A percentile compares a stretch with the other conserved stretches of the same genome.
Evolutionary conservation across 2,888 invertebrate genomes (phyloP).

Genomic region (Latrodectus hesperus): DNA sequence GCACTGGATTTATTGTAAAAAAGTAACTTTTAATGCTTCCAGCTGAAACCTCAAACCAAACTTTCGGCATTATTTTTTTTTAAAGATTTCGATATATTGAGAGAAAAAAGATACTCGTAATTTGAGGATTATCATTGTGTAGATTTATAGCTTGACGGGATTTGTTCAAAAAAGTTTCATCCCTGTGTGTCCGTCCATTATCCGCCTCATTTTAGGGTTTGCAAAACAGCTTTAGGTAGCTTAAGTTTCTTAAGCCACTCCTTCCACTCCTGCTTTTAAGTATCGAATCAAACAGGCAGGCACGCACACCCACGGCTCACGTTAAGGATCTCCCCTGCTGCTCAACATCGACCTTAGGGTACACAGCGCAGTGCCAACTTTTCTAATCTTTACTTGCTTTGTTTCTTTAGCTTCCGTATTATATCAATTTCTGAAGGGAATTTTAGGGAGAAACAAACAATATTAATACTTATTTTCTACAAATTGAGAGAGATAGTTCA

Average conservation of each 20-base stretch:
- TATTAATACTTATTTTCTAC: too few relatives aligned
- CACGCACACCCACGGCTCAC: slow-evolving; percentile 36
- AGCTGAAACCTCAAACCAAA: too few relatives aligned
- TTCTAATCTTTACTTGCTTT: not conserved
- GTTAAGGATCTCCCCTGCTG: slow-evolving; percentile 18
- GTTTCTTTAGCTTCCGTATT: not conserved
- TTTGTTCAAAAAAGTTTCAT: not conserved
- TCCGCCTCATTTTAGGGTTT: not conserved
- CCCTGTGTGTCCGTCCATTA: not conserved
- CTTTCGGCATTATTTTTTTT: too few relatives aligned
- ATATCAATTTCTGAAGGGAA: not conserved
- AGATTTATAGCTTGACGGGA: not conserved
- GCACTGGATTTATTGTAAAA: too few relatives aligned
- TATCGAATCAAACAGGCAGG: slow-evolving; percentile 29
- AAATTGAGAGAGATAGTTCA: too few relatives aligned
- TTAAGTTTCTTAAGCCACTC: slow-evolving; percentile 20
- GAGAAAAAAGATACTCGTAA: not conserved
- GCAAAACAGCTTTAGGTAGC: not conserved
- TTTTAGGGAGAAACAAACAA: too few relatives aligned
- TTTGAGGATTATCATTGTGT: not conserved
- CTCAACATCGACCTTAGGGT: slow-evolving; percentile 13
- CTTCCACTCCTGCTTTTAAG: slow-evolving; percentile 32
- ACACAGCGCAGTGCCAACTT: not conserved
- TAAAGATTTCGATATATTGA: not conserved
- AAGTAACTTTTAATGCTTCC: too few relatives aligned